phyloP scores from a whole-genome alignment of 92 coral and sea anemone genomes.

The Muricea muricata region DNA sequence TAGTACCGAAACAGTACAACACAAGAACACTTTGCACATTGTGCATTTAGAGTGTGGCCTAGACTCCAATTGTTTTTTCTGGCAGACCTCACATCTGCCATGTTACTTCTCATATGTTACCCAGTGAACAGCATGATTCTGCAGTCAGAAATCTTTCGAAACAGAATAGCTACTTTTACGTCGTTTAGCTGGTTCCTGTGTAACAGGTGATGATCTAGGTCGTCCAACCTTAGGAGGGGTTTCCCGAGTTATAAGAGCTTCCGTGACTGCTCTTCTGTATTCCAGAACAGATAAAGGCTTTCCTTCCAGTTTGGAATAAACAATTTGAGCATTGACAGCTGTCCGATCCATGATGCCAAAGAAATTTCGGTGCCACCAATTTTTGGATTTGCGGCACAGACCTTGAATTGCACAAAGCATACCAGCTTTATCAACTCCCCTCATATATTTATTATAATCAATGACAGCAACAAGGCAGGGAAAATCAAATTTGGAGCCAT shows the following conservation, averaged over 20 bases:
- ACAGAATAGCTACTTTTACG: constrained; percentile 37
- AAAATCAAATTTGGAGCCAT: too few species aligned
- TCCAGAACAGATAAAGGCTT: constrained; percentile 41
- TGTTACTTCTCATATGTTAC: constrained; percentile 57
- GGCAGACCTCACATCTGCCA: constrained; percentile 64
- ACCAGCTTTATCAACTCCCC: constrained; percentile 11
- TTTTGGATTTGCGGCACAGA: constrained; percentile 59
- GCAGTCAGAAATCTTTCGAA: constrained; percentile 42
- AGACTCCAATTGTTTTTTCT: constrained; percentile 51
- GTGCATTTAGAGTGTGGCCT: constrained; percentile 46
- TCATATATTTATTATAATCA: too few species aligned
- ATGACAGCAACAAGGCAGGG: too few species aligned
- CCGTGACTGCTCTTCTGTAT: constrained; percentile 57
- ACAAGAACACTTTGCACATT: constrained; percentile 54
- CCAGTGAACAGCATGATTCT: constrained; percentile 59
- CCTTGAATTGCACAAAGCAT: constrained; percentile 61
- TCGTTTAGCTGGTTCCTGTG: too few species aligned
- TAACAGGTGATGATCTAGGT: too few species aligned
- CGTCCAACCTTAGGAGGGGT: constrained; percentile 50
- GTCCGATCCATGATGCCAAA: constrained; percentile 60
- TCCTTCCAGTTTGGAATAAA: constrained; percentile 38
- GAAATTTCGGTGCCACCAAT: constrained; percentile 66
- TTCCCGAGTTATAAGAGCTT: constrained; percentile 53
- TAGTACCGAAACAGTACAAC: too few species aligned
- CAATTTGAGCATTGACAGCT: constrained; percentile 62